These are phyloP conservation scores for Drosophila hawaiiensis DNA, from an alignment of 2,888 invertebrate genomes.

Conservation along the genomic window DNA sequence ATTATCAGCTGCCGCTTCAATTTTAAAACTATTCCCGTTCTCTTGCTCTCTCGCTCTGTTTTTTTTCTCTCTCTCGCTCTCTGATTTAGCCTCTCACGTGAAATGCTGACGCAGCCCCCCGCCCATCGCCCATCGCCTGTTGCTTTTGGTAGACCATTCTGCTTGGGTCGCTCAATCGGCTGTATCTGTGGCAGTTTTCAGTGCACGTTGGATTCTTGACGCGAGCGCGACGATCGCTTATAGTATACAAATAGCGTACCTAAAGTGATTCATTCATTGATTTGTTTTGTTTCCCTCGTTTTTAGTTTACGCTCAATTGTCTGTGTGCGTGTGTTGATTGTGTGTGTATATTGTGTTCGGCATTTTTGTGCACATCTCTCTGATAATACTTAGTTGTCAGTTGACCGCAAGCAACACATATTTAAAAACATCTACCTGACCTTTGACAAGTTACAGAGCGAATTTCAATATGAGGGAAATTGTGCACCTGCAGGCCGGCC, in stretches of 20 bases:
- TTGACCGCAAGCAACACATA: constrained; percentile 25
- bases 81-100: constrained; percentile 14
- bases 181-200: constrained; percentile 44
- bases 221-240: constrained; percentile 73
- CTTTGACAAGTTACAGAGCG: constrained; percentile 38
- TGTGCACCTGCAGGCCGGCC: constrained; percentile 95
- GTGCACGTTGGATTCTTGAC: constrained; percentile 73
- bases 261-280: constrained; percentile 25
- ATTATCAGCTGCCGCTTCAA: constrained; percentile 54
- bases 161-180: constrained; percentile 51
- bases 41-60: constrained; percentile 9
- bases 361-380: constrained; percentile 8
- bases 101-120: constrained; percentile 45
- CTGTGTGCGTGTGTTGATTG: constrained; percentile 24
- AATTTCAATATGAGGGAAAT: constrained; percentile 92
- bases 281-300: constrained; percentile 30
- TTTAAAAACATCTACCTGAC: constrained; percentile 31
- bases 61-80: not conserved
- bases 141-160: constrained; percentile 21
- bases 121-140: constrained; percentile 16
- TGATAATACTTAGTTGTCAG: constrained; percentile 25
- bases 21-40: constrained; percentile 37
- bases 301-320: constrained; percentile 10
- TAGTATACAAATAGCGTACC: constrained; percentile 31
- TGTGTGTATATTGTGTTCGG: constrained; percentile 10